These are phyloP conservation scores for Lasioglossum zephyrum DNA, from an alignment of 2,888 invertebrate genomes.

Conservation along the genomic window DNA sequence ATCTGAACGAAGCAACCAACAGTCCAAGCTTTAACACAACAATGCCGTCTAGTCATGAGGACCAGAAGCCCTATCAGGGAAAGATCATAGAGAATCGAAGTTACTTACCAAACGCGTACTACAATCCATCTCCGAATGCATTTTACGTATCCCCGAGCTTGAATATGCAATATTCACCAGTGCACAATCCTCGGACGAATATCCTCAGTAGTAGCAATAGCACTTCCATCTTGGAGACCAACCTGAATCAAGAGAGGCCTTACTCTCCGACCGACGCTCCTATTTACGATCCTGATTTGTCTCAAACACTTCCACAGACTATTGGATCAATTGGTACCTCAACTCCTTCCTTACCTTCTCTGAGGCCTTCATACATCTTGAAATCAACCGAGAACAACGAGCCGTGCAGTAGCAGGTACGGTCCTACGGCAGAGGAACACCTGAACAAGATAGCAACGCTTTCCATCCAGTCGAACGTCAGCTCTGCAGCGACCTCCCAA, in stretches of 20 bases:
- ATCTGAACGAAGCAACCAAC: slow-evolving; percentile 47
- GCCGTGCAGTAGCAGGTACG: slow-evolving; percentile 12
- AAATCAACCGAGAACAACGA: slow-evolving; percentile 20
- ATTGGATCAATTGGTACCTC: slow-evolving; percentile 27
- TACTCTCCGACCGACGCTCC: slow-evolving; percentile 78
- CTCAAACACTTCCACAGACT: slow-evolving; percentile 51
- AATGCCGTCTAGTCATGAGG: slow-evolving; percentile 21
- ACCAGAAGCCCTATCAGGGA: slow-evolving; percentile 26
- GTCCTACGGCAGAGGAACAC: not conserved
- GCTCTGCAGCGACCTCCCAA: slow-evolving; percentile 30
- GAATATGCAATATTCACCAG: slow-evolving; percentile 63
- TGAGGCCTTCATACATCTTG: slow-evolving; percentile 10
- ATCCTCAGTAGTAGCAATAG: slow-evolving; percentile 7
- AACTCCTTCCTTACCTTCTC: slow-evolving; percentile 23
- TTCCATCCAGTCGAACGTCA: not conserved
- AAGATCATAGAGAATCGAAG: slow-evolving; percentile 53
- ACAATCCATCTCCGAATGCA: not conserved
- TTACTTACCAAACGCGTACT: slow-evolving; percentile 48
- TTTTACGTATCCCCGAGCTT: slow-evolving; percentile 35
- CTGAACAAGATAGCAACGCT: slow-evolving; percentile 19
- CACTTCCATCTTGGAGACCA: slow-evolving; percentile 24
- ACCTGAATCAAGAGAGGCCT: slow-evolving; percentile 66
- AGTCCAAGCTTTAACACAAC: slow-evolving; percentile 35
- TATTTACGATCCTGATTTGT: slow-evolving; percentile 72
- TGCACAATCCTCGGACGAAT: slow-evolving; percentile 31